Percentiles rank a stretch among this genome's conserved stretches.
phyloP scores from a whole-genome alignment of 2,888 invertebrate species.

The Ornithoptera priamus region DNA sequence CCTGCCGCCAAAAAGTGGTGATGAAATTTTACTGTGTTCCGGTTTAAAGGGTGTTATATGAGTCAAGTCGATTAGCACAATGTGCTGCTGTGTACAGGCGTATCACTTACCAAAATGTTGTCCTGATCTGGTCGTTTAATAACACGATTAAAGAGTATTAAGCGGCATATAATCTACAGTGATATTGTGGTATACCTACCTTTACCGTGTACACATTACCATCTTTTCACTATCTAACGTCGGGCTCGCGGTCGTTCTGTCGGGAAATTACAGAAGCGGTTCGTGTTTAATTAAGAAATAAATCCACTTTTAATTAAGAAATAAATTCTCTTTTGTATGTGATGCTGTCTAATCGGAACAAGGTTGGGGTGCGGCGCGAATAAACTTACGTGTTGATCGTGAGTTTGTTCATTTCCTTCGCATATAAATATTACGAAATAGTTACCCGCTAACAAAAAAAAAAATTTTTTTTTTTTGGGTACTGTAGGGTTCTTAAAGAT shows the following conservation, averaged over 20 bases:
- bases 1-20: too few species aligned
- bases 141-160: neutral
- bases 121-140: neutral
- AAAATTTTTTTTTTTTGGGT: too few species aligned
- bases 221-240: slow-evolving; percentile 23
- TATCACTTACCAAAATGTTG: neutral
- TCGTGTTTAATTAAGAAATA: slow-evolving; percentile 31
- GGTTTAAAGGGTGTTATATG: too few species aligned
- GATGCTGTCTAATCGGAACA: slow-evolving; percentile 29
- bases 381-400: slow-evolving; percentile 21
- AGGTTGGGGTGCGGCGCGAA: slow-evolving; percentile 23
- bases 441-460: neutral
- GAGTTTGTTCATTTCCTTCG: slow-evolving; percentile 12
- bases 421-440: slow-evolving; percentile 1
- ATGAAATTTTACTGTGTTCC: too few species aligned
- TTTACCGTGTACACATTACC: slow-evolving; percentile 9
- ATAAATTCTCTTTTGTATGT: slow-evolving; percentile 31
- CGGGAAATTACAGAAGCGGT: slow-evolving; percentile 25
- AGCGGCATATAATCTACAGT: neutral
- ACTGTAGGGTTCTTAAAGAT: too few species aligned
- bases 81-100: neutral
- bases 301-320: slow-evolving; percentile 31
- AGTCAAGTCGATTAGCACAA: too few species aligned
- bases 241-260: slow-evolving; percentile 21
- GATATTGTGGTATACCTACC: neutral